These are phyloP conservation scores for Geococcyx californianus DNA, from an alignment of 2,113 vertebrate species.

Conservation along the genomic window DNA sequence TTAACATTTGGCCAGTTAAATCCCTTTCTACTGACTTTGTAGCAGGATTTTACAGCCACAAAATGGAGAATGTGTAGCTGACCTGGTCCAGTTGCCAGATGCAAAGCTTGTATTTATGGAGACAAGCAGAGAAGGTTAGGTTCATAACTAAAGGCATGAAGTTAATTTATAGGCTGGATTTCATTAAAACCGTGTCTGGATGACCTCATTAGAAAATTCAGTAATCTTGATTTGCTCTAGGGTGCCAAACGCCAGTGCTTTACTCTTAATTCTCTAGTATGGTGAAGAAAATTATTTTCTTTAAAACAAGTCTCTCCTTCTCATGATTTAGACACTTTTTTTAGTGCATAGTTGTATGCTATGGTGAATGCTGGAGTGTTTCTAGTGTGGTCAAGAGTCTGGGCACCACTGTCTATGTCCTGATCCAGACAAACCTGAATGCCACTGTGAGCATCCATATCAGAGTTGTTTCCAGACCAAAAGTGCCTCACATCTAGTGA, in stretches of 20 bases:
- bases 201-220: not conserved
- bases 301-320: not conserved
- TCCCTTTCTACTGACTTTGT: not conserved
- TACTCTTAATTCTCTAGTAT: not conserved
- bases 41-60: not conserved
- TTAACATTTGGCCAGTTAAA: fast-evolving
- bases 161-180: not conserved
- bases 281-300: not conserved
- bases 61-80: not conserved
- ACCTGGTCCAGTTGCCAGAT: not conserved
- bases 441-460: fast-evolving
- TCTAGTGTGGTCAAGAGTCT: not conserved
- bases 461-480: not conserved
- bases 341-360: not conserved
- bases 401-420: fast-evolving
- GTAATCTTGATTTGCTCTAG: not conserved
- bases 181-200: not conserved
- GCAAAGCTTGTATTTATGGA: not conserved
- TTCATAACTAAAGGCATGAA: not conserved
- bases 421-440: not conserved
- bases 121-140: not conserved
- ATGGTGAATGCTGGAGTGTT: fast-evolving
- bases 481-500: not conserved
- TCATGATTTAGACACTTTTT: fast-evolving
- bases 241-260: not conserved